A percentile compares a stretch with the other conserved stretches of the same genome.
These are phyloP conservation scores for Callithrix jacchus DNA, from an alignment of 2,113 vertebrate species.

Conservation along the genomic window DNA sequence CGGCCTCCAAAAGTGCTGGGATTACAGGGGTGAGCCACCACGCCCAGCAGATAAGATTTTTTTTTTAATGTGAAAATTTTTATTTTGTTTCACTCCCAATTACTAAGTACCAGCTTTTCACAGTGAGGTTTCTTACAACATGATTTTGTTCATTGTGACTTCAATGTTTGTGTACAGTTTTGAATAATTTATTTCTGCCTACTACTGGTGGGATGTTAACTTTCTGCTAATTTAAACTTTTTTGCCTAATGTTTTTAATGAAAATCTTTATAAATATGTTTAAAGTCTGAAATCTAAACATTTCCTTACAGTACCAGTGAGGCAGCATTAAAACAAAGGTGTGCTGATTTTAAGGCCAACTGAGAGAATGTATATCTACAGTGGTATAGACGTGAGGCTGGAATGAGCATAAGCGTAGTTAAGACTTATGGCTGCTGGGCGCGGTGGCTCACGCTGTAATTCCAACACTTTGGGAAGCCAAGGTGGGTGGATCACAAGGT, in stretches of 20 bases:
- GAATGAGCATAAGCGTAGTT: background rate
- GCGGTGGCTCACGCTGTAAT: no score
- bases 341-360: constrained; percentile 76
- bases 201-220: constrained; percentile 34
- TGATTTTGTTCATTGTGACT: background rate
- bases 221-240: constrained; percentile 70
- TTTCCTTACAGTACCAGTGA: constrained; percentile 63
- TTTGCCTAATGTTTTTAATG: constrained; percentile 35
- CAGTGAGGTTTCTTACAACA: background rate
- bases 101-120: constrained; percentile 52
- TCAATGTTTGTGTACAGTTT: constrained; percentile 5
- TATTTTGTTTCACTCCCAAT: constrained; percentile 12
- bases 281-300: constrained; percentile 62
- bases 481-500: no score
- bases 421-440: background rate
- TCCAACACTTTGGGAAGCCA: no score
- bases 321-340: constrained; percentile 70
- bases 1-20: no score
- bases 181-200: constrained; percentile 50
- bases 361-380: background rate
- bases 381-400: background rate
- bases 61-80: background rate
- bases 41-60: background rate
- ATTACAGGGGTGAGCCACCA: no score
- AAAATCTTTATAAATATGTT: constrained; percentile 62